Conservation (phyloP, 2,113 vertebrate species). For the Turdus rufiventris region DNA sequence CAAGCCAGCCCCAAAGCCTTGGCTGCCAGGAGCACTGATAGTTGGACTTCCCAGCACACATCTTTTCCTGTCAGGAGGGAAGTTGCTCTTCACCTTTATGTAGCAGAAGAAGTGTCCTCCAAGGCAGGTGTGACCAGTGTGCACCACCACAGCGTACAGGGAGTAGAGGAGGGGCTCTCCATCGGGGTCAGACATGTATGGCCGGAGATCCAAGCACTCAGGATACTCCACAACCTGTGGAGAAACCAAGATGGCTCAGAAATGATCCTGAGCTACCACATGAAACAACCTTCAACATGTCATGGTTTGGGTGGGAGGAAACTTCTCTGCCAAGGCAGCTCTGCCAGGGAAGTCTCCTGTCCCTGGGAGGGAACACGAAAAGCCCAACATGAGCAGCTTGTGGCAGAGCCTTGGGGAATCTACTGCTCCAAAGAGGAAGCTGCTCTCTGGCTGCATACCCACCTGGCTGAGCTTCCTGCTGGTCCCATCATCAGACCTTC, state of each 20-base stretch:
- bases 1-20: not conserved
- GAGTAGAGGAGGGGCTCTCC: not conserved
- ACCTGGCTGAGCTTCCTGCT: not conserved
- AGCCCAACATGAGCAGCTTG: not conserved
- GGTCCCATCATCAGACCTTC: not conserved
- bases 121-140: not conserved
- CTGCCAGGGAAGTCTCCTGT: not conserved
- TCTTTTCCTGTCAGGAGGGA: not conserved
- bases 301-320: not conserved
- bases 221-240: not conserved
- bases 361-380: not conserved
- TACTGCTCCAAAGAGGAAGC: not conserved
- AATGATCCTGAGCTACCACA: not conserved
- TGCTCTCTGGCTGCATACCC: accelerated
- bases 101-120: not conserved
- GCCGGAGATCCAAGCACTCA: not conserved
- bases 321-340: not conserved
- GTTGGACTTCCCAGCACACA: not conserved
- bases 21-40: not conserved
- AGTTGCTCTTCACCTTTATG: not conserved
- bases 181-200: not conserved
- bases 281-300: not conserved
- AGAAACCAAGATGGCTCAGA: not conserved
- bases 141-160: not conserved
- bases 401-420: not conserved